A percentile compares a stretch with the other conserved stretches of the same genome.
These are phyloP conservation scores for Willowsia nigromaculata DNA, from an alignment of 2,888 invertebrate genomes.

Conservation along the genomic window DNA sequence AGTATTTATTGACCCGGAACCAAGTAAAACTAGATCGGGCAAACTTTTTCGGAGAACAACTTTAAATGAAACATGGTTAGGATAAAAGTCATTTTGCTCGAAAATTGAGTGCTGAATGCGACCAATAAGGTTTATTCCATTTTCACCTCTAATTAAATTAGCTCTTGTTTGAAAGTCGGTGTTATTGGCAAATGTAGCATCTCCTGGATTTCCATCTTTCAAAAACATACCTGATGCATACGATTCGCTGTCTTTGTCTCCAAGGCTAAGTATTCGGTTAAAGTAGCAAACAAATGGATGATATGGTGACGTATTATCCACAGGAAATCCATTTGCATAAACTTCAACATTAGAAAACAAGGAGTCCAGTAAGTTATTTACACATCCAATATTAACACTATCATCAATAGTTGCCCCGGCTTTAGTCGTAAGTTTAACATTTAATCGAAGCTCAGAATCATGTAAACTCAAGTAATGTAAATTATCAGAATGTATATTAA, in stretches of 20 bases:
- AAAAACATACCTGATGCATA: not conserved
- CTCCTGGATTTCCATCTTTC: not conserved
- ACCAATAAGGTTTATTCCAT: not conserved
- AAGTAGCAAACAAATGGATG: not conserved
- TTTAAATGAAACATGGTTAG: not conserved
- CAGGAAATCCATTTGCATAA: not conserved
- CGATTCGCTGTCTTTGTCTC: not conserved
- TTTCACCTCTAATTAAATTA: not conserved
- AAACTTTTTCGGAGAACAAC: not conserved
- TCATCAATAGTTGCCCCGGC: not conserved
- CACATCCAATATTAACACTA: not conserved
- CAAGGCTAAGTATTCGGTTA: not conserved
- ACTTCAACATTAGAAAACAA: conserved; percentile 11
- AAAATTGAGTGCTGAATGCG: not conserved
- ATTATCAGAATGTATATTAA: not conserved
- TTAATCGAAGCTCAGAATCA: not conserved
- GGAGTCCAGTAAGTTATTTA: not conserved
- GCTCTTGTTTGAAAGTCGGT: not conserved
- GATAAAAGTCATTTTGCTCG: not conserved
- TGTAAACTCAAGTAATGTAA: not conserved
- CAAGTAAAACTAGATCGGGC: not conserved
- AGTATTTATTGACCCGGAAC: not conserved
- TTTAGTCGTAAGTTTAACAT: not conserved
- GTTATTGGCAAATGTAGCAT: not conserved
- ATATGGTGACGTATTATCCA: not conserved